Evolutionary conservation across 2,797 vertebrate genomes (phyloP).

Genomic region (Acanthornis magna): DNA sequence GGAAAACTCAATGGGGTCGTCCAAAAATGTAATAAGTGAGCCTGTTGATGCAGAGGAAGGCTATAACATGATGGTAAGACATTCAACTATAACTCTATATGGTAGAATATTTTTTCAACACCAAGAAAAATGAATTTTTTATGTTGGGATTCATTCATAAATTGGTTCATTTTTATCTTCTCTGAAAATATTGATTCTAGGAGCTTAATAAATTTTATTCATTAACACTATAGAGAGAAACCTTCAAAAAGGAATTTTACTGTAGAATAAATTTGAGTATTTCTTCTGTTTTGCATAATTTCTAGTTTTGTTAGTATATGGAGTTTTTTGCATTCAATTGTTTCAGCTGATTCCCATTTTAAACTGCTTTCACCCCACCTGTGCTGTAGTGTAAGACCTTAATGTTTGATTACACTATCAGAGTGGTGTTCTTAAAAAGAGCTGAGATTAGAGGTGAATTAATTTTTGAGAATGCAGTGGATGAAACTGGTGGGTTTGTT

Average conservation of each 20-base stretch:
- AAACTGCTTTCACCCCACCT: background rate
- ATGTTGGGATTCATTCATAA: background rate
- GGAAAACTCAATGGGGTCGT: slow-evolving; percentile 66
- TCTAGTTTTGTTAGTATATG: background rate
- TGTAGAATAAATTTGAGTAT: background rate
- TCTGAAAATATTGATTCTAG: background rate
- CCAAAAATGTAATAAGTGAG: slow-evolving; percentile 65
- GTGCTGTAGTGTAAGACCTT: background rate
- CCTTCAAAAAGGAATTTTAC: background rate
- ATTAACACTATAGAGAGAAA: background rate
- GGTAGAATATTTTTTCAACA: background rate
- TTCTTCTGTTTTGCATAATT: background rate
- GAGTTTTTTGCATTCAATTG: background rate
- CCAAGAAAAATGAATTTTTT: background rate
- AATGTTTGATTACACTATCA: background rate
- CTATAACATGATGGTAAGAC: slow-evolving; percentile 74
- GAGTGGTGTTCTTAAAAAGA: background rate
- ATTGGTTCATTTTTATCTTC: background rate
- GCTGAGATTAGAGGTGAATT: background rate
- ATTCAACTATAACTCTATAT: background rate
- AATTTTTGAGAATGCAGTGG: background rate
- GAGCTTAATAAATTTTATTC: background rate
- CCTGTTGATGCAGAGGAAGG: slow-evolving; percentile 55
- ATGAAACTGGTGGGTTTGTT: background rate
- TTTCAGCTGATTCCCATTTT: background rate